These are phyloP conservation scores for Lacerta viridis DNA, from an alignment of 2,797 vertebrate species.

Conservation along the genomic window DNA sequence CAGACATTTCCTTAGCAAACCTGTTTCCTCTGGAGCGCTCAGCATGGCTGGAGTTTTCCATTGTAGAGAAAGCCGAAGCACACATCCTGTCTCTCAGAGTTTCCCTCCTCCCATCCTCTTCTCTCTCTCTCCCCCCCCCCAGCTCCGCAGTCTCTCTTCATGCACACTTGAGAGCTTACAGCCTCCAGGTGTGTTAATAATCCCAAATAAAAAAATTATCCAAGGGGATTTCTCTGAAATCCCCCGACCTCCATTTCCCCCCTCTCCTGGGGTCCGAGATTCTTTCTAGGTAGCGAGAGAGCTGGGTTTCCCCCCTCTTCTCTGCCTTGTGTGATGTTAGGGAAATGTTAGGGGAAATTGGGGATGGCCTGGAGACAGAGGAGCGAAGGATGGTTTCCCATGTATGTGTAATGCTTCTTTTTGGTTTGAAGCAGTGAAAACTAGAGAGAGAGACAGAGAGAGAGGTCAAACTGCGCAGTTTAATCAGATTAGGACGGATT, in stretches of 20 bases:
- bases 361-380: constrained; percentile 9
- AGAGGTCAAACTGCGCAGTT: constrained; percentile 54
- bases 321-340: background rate
- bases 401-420: constrained; percentile 9
- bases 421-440: constrained; percentile 11
- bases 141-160: constrained; percentile 1
- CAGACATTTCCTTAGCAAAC: constrained; percentile 43
- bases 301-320: too few species aligned
- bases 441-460: background rate
- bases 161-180: background rate
- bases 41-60: constrained; percentile 2
- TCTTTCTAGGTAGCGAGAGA: background rate
- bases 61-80: constrained; percentile 33
- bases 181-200: constrained; percentile 40
- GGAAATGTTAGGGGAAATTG: background rate
- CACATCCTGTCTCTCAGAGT: constrained; percentile 28
- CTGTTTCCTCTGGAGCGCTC: constrained; percentile 34
- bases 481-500: constrained; percentile 87
- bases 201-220: constrained; percentile 59
- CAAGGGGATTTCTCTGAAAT: constrained; percentile 36
- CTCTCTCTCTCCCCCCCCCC: background rate
- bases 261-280: background rate
- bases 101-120: background rate
- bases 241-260: fast-evolving
- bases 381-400: background rate